A percentile compares a stretch with the other conserved stretches of the same genome.
phyloP scores from a whole-genome alignment of 2,113 vertebrate genomes.

The Solenodon paradoxus region DNA sequence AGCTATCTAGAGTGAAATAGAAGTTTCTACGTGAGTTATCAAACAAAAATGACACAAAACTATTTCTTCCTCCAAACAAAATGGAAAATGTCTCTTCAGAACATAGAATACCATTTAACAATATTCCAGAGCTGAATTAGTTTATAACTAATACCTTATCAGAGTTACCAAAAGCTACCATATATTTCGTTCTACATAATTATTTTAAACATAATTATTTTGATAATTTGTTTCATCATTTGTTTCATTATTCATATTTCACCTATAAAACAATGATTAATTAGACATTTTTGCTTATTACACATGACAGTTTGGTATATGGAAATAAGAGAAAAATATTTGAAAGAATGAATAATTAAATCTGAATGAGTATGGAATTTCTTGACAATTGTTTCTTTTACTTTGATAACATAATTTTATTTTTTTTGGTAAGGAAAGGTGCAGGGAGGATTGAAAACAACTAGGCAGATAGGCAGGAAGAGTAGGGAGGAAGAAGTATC shows the following conservation, averaged over 20 bases:
- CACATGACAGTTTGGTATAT: not conserved
- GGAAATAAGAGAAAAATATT: not conserved
- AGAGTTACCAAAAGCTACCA: not conserved
- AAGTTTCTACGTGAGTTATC: not conserved
- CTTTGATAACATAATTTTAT: not conserved
- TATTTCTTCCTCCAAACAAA: not conserved
- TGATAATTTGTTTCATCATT: not conserved
- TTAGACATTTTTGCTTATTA: not conserved
- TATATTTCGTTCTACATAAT: not conserved
- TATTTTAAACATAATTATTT: not conserved
- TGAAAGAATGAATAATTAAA: not conserved
- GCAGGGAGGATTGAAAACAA: too few relatives aligned
- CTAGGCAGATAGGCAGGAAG: too few relatives aligned
- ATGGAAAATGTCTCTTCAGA: not conserved
- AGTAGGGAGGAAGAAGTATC: too few relatives aligned
- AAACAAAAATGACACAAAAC: not conserved
- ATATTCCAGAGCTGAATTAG: not conserved
- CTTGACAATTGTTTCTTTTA: not conserved
- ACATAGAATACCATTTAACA: too few relatives aligned
- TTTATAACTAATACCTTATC: not conserved
- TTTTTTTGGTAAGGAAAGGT: too few relatives aligned
- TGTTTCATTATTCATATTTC: not conserved
- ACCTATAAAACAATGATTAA: not conserved
- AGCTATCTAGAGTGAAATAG: not conserved
- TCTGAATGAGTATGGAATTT: not conserved